phyloP scores from a whole-genome alignment of 2,888 invertebrate species.

The Protodeltote pygarga region DNA sequence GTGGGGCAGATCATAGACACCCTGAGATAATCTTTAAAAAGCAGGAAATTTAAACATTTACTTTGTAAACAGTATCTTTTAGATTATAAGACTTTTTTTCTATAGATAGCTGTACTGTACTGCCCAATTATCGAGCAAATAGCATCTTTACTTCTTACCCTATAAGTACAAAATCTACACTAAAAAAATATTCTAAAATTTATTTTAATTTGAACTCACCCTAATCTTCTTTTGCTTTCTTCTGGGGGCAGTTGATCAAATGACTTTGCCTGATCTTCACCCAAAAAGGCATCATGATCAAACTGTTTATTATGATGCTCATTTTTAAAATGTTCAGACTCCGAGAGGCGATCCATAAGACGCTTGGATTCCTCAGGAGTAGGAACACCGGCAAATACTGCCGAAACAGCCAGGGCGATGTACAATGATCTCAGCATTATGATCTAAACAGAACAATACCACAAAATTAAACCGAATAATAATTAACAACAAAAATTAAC shows the following conservation, averaged over 20 bases:
- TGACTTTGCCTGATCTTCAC: constrained; percentile 96
- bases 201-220: constrained; percentile 74
- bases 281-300: constrained; percentile 99
- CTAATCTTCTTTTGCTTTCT: constrained; percentile 96
- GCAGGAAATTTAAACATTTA: constrained; percentile 36
- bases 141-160: no score
- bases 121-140: no score
- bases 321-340: constrained; percentile 92
- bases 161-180: no score
- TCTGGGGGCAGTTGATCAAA: constrained; percentile 98
- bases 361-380: constrained; percentile 91
- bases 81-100: background rate
- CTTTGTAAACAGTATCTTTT: constrained; percentile 18
- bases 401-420: constrained; percentile 72
- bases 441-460: constrained; percentile 30
- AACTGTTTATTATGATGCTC: constrained; percentile 95
- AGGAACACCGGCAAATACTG: constrained; percentile 87
- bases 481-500: constrained; percentile 1
- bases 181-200: constrained; percentile 15
- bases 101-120: no score
- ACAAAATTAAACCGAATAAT: constrained; percentile 1
- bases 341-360: constrained; percentile 90
- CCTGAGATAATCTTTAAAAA: constrained; percentile 48
- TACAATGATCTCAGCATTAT: constrained; percentile 75
- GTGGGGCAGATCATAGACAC: constrained; percentile 53